Base-by-base conservation (phyloP, 2,113 vertebrate species). In the Centrocercus urophasianus region DNA sequence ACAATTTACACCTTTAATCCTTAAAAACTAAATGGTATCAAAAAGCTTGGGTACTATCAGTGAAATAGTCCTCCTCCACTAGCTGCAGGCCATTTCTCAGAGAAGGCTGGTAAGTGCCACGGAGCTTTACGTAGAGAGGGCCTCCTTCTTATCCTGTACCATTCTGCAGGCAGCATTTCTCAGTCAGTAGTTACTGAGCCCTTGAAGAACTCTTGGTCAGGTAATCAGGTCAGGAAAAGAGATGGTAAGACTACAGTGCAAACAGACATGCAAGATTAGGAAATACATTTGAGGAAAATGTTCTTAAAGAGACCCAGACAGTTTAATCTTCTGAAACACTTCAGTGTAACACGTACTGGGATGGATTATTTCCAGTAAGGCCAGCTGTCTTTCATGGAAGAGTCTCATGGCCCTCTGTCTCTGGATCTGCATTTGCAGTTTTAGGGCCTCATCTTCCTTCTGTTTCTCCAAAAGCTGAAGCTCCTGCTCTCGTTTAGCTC, bases 371-470 rank as follows among this genome's bases (percentile, higher is more conserved):
- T 99, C 98, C 80, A 99, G 98, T 64, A 99, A 96, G 34, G 96
- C 97, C 69, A 99, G 98, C 90, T 98, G 98, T 83, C 97, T 97
- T 93, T 99, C 98, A 89, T 98, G 98, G 94, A 99, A 99, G 85
- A 95, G 64, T 89, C 98, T 98, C 95, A 98, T 98, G 45, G 98
- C 98, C 95, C 98, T 98, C 92, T 98, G 98, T 88, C 98, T 98
- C 85, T 98, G 98, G 93, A 99, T 96, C 83, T 98, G 97, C 90
- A 99, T 89, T 96, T 98, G 95, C 61, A 98, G 97, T 77, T 91
- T 98, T 16, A 98, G 88, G 65, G 98, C 97, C 76, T 99, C 98
- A 34, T 99, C 98, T 92, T 98, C 98, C 43, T 96, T 98, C 85
- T 96, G 96, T 17, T 93, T 98, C 84, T 97, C 97, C 54, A 97